Conservation (phyloP, 2,113 vertebrate genomes). For the Gallinago paraguaiae region DNA sequence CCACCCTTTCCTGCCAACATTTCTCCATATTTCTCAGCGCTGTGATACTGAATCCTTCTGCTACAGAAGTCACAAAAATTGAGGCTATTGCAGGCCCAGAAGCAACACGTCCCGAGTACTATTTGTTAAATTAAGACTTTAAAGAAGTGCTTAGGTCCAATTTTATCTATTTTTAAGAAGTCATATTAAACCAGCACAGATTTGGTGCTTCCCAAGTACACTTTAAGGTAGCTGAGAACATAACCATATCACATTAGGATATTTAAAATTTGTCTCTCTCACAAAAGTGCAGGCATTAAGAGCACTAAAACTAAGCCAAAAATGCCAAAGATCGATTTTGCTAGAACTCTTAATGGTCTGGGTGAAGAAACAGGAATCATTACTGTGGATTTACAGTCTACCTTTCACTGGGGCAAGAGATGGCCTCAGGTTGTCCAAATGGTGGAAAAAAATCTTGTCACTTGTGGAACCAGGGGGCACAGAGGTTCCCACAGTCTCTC, state of each 20-base stretch:
- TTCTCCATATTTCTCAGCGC: neutral
- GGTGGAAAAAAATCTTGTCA: conserved; percentile 99
- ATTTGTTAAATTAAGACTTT: neutral
- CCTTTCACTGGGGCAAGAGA: conserved; percentile 96
- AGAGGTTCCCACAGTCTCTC: conserved; percentile 82
- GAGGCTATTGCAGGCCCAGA: neutral
- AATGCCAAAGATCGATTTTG: neutral
- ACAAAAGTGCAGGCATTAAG: neutral
- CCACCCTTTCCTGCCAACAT: neutral
- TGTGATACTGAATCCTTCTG: neutral
- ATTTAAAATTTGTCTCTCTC: neutral
- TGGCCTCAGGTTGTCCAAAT: conserved; percentile 93
- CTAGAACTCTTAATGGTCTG: neutral
- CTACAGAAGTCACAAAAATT: neutral
- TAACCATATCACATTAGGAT: neutral
- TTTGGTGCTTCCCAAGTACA: neutral
- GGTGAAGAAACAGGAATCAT: neutral
- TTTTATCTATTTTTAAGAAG: neutral
- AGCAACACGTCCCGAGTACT: rapidly evolving
- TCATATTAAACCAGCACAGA: neutral
- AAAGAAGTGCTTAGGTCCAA: neutral
- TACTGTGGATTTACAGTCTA: conserved; percentile 8
- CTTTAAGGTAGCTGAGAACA: neutral
- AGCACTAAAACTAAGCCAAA: neutral
- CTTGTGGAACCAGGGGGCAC: conserved; percentile 76